Evolutionary conservation across 2,113 vertebrate genomes (phyloP).

Genomic region (Scartelaos histophorus): DNA sequence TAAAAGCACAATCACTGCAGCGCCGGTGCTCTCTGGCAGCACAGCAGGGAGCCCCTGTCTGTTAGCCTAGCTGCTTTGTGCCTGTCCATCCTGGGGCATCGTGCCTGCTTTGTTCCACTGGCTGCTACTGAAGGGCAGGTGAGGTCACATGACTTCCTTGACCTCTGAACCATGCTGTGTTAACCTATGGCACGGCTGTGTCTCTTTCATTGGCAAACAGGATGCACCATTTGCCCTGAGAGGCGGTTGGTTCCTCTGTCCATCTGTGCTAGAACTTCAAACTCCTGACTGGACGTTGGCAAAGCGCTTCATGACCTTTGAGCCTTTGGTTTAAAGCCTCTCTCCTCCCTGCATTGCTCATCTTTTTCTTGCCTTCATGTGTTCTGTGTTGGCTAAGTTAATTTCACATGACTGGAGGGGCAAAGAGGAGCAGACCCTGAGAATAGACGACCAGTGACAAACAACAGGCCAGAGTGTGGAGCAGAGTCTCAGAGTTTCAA

Average conservation of each 20-base stretch:
- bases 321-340: constrained; percentile 34
- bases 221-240: constrained; percentile 61
- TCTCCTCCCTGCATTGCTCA: constrained; percentile 32
- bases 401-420: constrained; percentile 61
- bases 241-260: constrained; percentile 53
- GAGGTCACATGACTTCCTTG: constrained; percentile 46
- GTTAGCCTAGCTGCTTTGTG: constrained; percentile 25
- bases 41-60: constrained; percentile 27
- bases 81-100: constrained; percentile 44
- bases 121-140: constrained; percentile 63
- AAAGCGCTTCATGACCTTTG: constrained; percentile 57
- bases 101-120: constrained; percentile 69
- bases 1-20: constrained; percentile 32
- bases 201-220: constrained; percentile 59
- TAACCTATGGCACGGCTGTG: constrained; percentile 59
- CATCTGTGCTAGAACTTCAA: constrained; percentile 51
- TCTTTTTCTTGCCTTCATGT: constrained; percentile 26
- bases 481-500: neutral
- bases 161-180: constrained; percentile 60
- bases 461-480: neutral
- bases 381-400: constrained; percentile 46
- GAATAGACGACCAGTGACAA: constrained; percentile 46
- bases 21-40: constrained; percentile 31
- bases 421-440: constrained; percentile 35
- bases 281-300: constrained; percentile 63